Base-by-base conservation (phyloP, 2,888 invertebrate genomes). In the Frankliniella fusca region DNA sequence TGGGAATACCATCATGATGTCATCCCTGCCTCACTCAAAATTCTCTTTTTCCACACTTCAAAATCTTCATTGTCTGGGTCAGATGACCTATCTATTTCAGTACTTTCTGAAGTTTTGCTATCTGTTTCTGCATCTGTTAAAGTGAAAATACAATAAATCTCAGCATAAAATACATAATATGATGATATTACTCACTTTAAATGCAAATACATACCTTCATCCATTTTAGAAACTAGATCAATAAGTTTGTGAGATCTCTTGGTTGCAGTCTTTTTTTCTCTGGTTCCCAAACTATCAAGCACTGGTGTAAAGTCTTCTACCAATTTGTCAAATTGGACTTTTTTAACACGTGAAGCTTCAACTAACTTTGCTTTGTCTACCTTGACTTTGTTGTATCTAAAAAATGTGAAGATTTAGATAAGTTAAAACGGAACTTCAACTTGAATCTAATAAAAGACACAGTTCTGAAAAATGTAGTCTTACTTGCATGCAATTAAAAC, bases 221-320 rank as follows among this genome's bases (percentile, higher is more conserved):
- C 70, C 9, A 27, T 27, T 27, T 76, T 76, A 5, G 70, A 27
- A 27, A 76, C 70, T 27, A 76, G 70, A 76, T 76, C 70, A 76
- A 76, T 76, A 2, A 76, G 70, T 76, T 76, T 76, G 27, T 76
- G 70, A 27, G 70, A 76, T 23, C 70, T 76, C 27, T 76, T 76
- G 2, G 27, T 2, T 9, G 70, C 70, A 76, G 9, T 76, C 70
- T 76, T 76, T 12, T 27, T 27, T 27, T 76, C 70, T 76, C 27
- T 76, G 9, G 70, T 23, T 27, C 70, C 70, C 70, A 76, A 12
- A 27, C 27, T 76, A 23, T 76, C 27, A 2, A 76, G 27, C 12
- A 76, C 70, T 27, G 70, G 70, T 8, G 27, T 9, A 76, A 76
- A 76, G 12, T 76, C 70, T 12, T 76, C 70, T 9, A 76, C 27